A percentile compares a stretch with the other conserved stretches of the same genome.
phyloP scores from a whole-genome alignment of 2,888 invertebrate genomes.

The Platycheirus rosarum region DNA sequence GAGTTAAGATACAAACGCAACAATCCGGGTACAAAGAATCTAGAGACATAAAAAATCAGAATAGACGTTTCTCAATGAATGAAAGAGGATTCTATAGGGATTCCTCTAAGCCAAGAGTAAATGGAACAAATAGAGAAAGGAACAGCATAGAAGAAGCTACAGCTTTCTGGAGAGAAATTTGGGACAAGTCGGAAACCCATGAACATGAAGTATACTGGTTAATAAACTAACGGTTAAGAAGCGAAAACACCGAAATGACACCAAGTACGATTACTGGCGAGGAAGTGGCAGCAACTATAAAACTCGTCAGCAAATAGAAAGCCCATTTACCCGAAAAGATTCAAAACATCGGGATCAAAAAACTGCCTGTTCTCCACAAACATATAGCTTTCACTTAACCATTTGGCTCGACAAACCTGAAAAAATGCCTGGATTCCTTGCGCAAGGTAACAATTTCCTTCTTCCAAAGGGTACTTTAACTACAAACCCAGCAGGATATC shows the following conservation, averaged over 20 bases:
- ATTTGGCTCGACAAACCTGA: background rate
- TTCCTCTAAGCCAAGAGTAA: background rate
- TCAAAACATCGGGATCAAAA: background rate
- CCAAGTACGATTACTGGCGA: no score
- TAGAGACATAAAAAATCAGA: background rate
- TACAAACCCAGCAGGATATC: background rate
- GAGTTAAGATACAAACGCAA: background rate
- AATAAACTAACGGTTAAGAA: no score
- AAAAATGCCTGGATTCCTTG: background rate
- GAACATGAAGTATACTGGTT: no score
- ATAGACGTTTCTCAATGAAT: background rate
- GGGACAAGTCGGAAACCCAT: no score
- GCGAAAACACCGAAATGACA: no score
- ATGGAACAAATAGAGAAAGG: background rate
- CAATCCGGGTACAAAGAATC: background rate
- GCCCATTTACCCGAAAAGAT: background rate
- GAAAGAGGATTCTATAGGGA: background rate
- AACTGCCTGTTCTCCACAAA: slow-evolving; percentile 2
- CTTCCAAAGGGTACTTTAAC: background rate
- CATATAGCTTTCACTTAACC: no score
- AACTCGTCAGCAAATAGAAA: background rate
- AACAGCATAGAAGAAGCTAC: background rate
- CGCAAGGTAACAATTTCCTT: background rate
- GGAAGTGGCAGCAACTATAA: no score
- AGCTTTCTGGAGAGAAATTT: background rate